Conservation (phyloP, 2,113 vertebrate species). For the Aptenodytes forsteri region DNA sequence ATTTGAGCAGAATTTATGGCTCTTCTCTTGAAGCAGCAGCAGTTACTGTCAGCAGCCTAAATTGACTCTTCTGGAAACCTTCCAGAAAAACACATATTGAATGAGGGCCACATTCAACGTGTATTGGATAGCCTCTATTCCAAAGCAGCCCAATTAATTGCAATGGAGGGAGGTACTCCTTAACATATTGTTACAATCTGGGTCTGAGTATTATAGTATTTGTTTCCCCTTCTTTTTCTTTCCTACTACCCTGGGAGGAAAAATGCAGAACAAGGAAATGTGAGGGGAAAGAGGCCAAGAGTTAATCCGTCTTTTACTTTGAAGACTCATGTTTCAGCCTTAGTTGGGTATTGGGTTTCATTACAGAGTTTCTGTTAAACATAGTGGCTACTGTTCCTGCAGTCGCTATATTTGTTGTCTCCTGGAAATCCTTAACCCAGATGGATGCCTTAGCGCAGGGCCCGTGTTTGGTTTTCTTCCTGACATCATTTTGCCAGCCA, state of each 20-base stretch:
- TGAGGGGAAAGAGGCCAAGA: not conserved
- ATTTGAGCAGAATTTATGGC: not conserved
- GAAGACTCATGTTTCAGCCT: not conserved
- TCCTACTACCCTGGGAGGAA: not conserved
- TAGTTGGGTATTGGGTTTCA: not conserved
- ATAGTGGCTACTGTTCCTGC: not conserved
- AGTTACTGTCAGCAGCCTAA: not conserved
- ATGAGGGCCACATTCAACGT: not conserved
- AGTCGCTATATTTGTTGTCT: not conserved
- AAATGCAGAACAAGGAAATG: not conserved
- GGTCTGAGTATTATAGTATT: not conserved
- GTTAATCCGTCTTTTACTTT: not conserved
- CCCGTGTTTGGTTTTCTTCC: not conserved
- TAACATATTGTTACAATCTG: not conserved
- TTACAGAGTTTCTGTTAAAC: not conserved
- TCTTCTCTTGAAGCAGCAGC: not conserved
- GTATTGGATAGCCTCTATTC: not conserved
- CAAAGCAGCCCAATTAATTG: not conserved
- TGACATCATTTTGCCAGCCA: not conserved
- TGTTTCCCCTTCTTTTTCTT: not conserved
- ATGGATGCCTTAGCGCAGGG: not conserved
- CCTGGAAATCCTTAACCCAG: not conserved
- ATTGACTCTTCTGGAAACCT: not conserved
- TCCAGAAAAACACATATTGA: not conserved
- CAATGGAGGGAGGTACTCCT: not conserved